These are phyloP conservation scores for Sapayoa aenigma DNA, from an alignment of 2,113 vertebrate genomes.

Conservation along the genomic window DNA sequence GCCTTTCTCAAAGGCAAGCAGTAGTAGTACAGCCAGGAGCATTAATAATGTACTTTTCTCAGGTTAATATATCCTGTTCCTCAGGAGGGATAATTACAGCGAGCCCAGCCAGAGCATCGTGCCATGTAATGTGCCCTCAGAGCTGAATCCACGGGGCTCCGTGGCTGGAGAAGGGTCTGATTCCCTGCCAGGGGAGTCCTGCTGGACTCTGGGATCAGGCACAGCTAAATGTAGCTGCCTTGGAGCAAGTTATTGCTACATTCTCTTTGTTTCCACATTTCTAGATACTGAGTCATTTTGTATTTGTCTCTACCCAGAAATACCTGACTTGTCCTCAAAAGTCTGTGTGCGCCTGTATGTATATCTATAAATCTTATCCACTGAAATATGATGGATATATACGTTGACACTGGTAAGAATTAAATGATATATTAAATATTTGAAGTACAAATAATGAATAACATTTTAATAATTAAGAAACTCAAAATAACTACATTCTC, in stretches of 20 bases:
- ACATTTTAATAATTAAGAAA: background rate
- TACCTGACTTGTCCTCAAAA: background rate
- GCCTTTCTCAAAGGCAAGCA: background rate
- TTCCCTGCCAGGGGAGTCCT: background rate
- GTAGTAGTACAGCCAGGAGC: background rate
- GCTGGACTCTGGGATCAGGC: background rate
- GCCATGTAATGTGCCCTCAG: fast-evolving
- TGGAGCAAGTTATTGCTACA: background rate
- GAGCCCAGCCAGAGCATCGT: background rate
- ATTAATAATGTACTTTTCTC: background rate
- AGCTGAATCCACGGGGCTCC: background rate
- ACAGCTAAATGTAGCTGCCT: background rate
- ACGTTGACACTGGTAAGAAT: background rate
- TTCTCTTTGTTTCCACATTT: background rate
- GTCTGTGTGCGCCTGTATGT: background rate
- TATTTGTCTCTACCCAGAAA: background rate
- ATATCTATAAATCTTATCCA: fast-evolving
- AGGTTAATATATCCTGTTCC: background rate
- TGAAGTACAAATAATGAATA: background rate
- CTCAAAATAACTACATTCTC: background rate
- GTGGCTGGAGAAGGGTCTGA: background rate
- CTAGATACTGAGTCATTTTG: background rate
- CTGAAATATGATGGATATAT: background rate
- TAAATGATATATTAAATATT: background rate
- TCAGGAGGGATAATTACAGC: background rate